Conservation (phyloP, 1,140 invertebrate genomes). For the Zaprionus ghesquierei region DNA sequence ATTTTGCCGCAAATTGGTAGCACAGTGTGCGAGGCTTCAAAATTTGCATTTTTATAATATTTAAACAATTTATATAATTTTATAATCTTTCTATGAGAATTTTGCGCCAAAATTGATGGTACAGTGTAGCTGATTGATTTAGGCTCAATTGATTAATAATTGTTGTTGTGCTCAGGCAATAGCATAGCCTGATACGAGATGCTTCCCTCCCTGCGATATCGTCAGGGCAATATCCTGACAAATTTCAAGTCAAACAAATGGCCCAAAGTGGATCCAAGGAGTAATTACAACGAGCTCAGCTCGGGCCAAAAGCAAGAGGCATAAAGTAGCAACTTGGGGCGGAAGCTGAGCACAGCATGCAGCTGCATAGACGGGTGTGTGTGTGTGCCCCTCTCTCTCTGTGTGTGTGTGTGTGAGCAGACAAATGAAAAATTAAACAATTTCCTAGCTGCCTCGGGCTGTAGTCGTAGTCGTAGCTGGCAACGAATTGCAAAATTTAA, state of each 20-base stretch:
- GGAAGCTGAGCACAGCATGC: conserved; percentile 13
- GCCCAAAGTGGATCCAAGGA: conserved; percentile 63
- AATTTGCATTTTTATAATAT: background rate
- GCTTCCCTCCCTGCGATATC: background rate
- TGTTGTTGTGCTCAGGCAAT: conserved; percentile 16
- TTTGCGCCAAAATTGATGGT: background rate
- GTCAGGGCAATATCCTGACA: conserved; percentile 56
- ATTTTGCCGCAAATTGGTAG: background rate
- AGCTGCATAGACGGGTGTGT: conserved; percentile 14
- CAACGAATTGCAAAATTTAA: conserved; percentile 78
- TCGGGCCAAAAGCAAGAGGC: conserved; percentile 16
- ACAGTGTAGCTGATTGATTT: conserved; percentile 49
- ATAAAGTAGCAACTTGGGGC: conserved; percentile 17
- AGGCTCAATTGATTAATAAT: conserved; percentile 64
- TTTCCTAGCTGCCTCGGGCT: conserved; percentile 51
- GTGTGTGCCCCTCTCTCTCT: conserved; percentile 1
- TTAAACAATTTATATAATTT: background rate
- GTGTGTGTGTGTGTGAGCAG: conserved; percentile 25
- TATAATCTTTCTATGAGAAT: background rate
- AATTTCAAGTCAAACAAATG: conserved; percentile 78
- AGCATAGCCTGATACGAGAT: background rate
- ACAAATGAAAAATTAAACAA: conserved; percentile 80
- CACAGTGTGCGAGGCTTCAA: too few species aligned
- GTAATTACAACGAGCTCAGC: conserved; percentile 70
- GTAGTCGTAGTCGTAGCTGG: conserved; percentile 23